Percentiles rank a stretch among this genome's conserved stretches.
Evolutionary conservation across 1,140 invertebrate genomes (phyloP).

Genomic region (Scylla paramamosain): DNA sequence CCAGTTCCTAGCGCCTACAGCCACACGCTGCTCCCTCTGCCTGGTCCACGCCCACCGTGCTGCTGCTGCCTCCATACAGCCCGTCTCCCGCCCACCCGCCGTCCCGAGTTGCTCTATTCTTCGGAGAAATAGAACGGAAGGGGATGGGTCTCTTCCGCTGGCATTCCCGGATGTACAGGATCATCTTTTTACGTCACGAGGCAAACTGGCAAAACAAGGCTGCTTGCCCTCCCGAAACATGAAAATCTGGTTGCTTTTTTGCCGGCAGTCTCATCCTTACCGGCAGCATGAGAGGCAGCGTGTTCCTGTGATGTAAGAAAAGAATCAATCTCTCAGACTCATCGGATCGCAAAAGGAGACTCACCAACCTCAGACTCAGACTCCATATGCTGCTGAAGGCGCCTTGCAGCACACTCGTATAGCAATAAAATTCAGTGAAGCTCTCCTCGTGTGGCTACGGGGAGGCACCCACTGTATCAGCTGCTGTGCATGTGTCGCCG

Average conservation of each 20-base stretch:
- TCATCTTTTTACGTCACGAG: not conserved
- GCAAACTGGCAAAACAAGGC: not conserved
- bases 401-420: no score
- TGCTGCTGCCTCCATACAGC: no score
- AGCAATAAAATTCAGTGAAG: no score
- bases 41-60: not conserved
- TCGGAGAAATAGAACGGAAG: conserved; percentile 27
- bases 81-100: not conserved
- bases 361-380: no score
- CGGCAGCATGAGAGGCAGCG: not conserved
- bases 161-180: not conserved
- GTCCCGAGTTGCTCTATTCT: not conserved
- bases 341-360: no score
- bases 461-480: no score
- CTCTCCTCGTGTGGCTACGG: no score
- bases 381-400: no score
- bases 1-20: no score
- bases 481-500: no score
- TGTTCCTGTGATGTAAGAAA: no score
- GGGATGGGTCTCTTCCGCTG: conserved; percentile 4
- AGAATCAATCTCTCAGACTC: no score
- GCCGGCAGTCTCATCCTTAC: not conserved
- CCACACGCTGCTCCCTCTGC: not conserved
- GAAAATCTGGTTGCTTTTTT: not conserved
- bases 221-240: not conserved